Conservation (phyloP, 2,113 vertebrate species). For the Chauna torquata region DNA sequence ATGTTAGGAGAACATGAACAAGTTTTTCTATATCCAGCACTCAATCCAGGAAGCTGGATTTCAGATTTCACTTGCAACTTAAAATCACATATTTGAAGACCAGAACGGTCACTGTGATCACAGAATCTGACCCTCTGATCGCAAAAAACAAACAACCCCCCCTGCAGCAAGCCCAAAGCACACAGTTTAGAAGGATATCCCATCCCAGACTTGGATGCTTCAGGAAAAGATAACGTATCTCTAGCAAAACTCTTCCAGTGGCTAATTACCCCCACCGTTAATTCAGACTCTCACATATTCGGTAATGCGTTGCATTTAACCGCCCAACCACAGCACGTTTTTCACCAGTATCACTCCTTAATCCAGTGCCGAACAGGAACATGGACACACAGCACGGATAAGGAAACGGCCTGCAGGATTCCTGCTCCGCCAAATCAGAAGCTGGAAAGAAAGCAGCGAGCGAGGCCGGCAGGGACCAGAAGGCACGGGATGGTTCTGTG, state of each 20-base stretch:
- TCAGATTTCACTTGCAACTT: not conserved
- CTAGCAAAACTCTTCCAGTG: not conserved
- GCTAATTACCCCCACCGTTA: not conserved
- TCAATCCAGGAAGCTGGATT: not conserved
- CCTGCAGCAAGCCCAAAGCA: not conserved
- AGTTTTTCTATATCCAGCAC: not conserved
- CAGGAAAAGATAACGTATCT: not conserved
- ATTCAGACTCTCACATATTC: not conserved
- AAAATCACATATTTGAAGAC: not conserved
- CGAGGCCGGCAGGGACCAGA: not conserved
- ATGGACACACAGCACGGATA: rapidly evolving
- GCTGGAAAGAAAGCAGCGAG: not conserved
- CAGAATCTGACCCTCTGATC: not conserved
- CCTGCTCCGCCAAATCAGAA: not conserved
- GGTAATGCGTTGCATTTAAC: not conserved
- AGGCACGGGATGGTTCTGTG: not conserved
- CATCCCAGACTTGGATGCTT: not conserved
- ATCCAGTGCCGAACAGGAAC: not conserved
- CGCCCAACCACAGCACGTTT: rapidly evolving
- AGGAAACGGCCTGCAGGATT: not conserved
- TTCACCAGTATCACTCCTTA: not conserved
- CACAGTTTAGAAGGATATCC: not conserved
- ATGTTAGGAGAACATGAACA: rapidly evolving
- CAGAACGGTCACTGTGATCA: rapidly evolving
- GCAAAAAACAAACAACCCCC: not conserved